Percentiles rank a stretch among this genome's conserved stretches.
These are phyloP conservation scores for rat (Rattus norvegicus) DNA, from an alignment of 2,113 vertebrate species.

Conservation along the genomic window GRCr8 NC_086021.1:80911501-80912000, in stretches of 20 bases:
- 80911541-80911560: neutral
- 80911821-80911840: neutral
- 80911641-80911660: neutral
- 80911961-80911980: neutral
- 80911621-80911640: neutral
- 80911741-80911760: constrained; percentile 4
- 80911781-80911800: neutral
- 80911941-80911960: neutral
- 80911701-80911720: neutral
- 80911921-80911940: constrained; percentile 1
- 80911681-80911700: neutral
- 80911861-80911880: constrained; percentile 5
- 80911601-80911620: neutral
- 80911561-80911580: constrained; percentile 26
- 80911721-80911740: neutral
- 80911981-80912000: neutral
- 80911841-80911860: neutral
- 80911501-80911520: neutral
- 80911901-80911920: neutral
- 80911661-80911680: neutral
- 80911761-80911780: neutral
- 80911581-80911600: neutral
- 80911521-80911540: neutral
- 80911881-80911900: constrained; percentile 34
- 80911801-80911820: constrained; percentile 10